Evolutionary conservation across 2,113 vertebrate genomes (phyloP), one percentile per base, ranked within the genome.

Genomic region (Muntiacus muntjak): DNA sequence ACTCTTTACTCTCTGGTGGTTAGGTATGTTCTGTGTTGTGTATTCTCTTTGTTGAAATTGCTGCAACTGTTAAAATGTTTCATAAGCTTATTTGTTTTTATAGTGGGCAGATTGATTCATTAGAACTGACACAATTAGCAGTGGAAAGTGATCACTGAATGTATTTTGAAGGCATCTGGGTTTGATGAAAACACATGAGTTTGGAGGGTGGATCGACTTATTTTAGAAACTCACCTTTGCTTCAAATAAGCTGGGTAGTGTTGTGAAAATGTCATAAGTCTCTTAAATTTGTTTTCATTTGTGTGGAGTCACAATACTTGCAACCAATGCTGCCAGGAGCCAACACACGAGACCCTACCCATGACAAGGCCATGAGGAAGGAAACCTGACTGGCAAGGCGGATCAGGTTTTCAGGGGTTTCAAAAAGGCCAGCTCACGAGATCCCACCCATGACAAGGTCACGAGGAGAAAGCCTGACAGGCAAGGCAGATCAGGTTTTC

Each of bases 151-250:
- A 89, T 88, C 54, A 58, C n/a, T 87, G 71, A 85, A 64, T 74
- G 12, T 45, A 82, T 64, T 89, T 57, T 83, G 88, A 43, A 45
- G 23, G n/a, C n/a, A 85, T 60, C n/a, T 47, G 78, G 36, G 50
- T 93, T 90, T 58, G 30, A 93, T 96, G 78, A 97, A 94, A 95
- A 89, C 64, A 81, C 13, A 36, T 54, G 33, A 67, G 60, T 86
- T 95, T 94, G n/a, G 26, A 94, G 93, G 79, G 83, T 83, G 52
- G n/a, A 43, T 88, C 15, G 52, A 76, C 55, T 33, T 89, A 4
- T 87, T 40, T 62, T 95, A 84, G 62, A 87, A 94, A 89, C 40
- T 96, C 55, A 36, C 87, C 55, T 94, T 95, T 97, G 47, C 92
- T 45, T 95, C 82, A 88, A 19, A 81, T 94, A 79, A 92, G 28